Evolutionary conservation across 2,113 vertebrate genomes (phyloP).

Genomic region (Triplophysa tibetana): DNA sequence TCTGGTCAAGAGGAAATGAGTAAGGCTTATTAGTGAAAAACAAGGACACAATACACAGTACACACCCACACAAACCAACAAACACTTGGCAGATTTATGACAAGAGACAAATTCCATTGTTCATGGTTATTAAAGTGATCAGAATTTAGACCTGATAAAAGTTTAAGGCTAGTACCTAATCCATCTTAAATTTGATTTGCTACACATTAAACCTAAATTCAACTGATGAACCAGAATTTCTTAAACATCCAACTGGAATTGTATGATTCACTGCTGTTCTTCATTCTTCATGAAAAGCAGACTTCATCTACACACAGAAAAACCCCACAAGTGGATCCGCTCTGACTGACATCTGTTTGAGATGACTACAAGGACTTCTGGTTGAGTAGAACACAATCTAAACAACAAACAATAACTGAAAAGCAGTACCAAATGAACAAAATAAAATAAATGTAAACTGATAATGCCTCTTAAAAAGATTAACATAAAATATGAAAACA

Average conservation of each 20-base stretch:
- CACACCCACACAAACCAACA: neutral
- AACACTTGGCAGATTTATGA: neutral
- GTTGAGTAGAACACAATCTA: neutral
- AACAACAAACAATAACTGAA: neutral
- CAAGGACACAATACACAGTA: neutral
- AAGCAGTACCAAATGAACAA: neutral
- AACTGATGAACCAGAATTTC: neutral
- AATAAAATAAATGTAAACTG: constrained; percentile 66
- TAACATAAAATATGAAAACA: constrained; percentile 53
- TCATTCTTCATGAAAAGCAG: neutral
- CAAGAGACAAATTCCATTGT: constrained; percentile 63
- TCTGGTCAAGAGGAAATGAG: neutral
- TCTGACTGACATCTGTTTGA: constrained; percentile 13
- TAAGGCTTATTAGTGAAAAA: neutral
- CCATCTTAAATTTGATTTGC: constrained; percentile 10
- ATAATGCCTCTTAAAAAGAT: constrained; percentile 68
- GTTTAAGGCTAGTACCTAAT: neutral
- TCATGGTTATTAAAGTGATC: constrained; percentile 56
- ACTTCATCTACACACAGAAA: constrained; percentile 12
- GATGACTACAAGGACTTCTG: neutral
- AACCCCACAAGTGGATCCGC: neutral
- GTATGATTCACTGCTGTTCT: neutral
- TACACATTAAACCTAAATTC: neutral
- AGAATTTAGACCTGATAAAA: constrained; percentile 53
- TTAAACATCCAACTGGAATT: neutral